A percentile compares a stretch with the other conserved stretches of the same genome.
Conservation (phyloP, 1,140 invertebrate genomes). For the Theocolax elegans region DNA sequence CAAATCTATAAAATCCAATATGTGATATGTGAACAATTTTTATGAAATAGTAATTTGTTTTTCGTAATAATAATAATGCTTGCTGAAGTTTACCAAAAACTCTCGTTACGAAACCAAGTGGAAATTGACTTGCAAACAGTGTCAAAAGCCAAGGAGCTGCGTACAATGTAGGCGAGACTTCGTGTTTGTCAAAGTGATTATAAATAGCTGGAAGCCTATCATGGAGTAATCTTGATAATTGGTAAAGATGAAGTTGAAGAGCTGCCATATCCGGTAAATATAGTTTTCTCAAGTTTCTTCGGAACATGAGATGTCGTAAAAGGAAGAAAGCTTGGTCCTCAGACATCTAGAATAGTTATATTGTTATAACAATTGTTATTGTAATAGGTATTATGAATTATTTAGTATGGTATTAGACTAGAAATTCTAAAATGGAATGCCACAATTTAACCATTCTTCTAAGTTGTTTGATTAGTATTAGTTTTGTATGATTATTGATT, state of each 20-base stretch:
- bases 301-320: slow-evolving; percentile 91
- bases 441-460: no score
- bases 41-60: no score
- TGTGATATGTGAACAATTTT: no score
- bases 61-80: no score
- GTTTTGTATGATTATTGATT: no score
- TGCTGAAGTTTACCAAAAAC: slow-evolving; percentile 81
- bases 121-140: slow-evolving; percentile 95
- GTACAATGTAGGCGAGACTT: slow-evolving; percentile 92
- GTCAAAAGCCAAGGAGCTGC: slow-evolving; percentile 97
- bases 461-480: no score
- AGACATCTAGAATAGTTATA: slow-evolving; percentile 76
- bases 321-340: slow-evolving; percentile 90
- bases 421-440: no score
- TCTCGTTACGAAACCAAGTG: slow-evolving; percentile 92
- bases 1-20: slow-evolving; percentile 80
- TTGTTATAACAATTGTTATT: no score
- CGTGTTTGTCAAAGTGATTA: slow-evolving; percentile 87
- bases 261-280: slow-evolving; percentile 95
- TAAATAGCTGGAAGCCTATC: slow-evolving; percentile 89
- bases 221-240: slow-evolving; percentile 90
- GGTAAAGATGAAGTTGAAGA: slow-evolving; percentile 92
- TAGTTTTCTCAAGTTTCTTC: slow-evolving; percentile 84
- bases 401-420: no score
- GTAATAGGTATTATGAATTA: no score